These are phyloP conservation scores for Artibeus lituratus DNA, from an alignment of 2,797 vertebrate genomes.

Conservation along the genomic window DNA sequence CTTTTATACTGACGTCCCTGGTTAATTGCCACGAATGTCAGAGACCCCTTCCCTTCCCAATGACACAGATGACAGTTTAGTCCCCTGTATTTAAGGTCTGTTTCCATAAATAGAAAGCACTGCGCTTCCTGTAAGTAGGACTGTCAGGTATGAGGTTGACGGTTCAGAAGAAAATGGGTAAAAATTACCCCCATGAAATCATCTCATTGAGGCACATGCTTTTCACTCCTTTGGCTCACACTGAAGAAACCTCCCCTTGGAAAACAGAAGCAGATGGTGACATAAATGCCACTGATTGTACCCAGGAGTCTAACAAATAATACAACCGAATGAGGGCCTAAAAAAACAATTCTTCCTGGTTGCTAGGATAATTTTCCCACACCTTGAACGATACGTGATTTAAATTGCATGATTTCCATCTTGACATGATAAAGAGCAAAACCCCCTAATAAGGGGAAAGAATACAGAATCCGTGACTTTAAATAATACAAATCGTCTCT, in stretches of 20 bases:
- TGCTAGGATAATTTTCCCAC: not conserved
- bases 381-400: not conserved
- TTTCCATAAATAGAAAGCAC: not conserved
- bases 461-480: not conserved
- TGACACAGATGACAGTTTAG: not conserved
- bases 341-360: not conserved
- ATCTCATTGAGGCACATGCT: not conserved
- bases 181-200: not conserved
- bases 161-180: not conserved
- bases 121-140: not conserved
- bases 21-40: not conserved
- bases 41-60: not conserved
- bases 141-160: not conserved
- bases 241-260: not conserved
- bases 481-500: constrained; percentile 12
- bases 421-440: constrained; percentile 2
- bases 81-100: not conserved
- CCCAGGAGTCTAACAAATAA: not conserved
- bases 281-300: not conserved
- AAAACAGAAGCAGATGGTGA: not conserved
- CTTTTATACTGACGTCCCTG: not conserved
- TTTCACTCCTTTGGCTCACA: not conserved
- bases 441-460: not conserved
- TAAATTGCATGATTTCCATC: not conserved
- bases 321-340: not conserved